Evolutionary conservation across 2,888 invertebrate genomes (phyloP), one percentile per base, ranked within the genome.

Genomic region (Petrolisthes manimaculis): DNA sequence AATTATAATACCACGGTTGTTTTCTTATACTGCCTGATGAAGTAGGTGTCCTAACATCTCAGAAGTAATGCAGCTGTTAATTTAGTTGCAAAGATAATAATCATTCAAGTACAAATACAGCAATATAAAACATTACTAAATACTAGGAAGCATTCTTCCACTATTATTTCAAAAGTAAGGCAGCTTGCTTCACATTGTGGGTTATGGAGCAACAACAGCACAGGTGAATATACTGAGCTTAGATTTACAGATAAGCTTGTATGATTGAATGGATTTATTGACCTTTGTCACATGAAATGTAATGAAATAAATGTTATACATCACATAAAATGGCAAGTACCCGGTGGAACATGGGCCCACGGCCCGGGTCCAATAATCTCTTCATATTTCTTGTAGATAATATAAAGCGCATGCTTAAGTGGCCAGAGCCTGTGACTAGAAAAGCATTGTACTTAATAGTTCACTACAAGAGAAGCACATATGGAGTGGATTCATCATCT

Each of bases 101-200:
- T 56, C 67, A 67, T 79, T 56, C 14, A 56, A 78, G 83, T 87
- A 87, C 79, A 83, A 83, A 87, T 69, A 87, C 83, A 77, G 87
- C 51, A 87, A 87, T 87, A 87, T 87, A 87, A 87, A 87, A 87
- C 78, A 87, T 86, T 77, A 78, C 87, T 83, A 75, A 71, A 53
- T 77, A 78, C 87, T 83, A 83, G 71, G 83, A 83, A 83, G 86
- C 75, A 87, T 83, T 79, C 86, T 83, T 88, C 84, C 83, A 83
- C 74, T 88, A 88, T 84, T 88, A 88, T 83, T 83, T 67, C 80
- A 86, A 88, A 88, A 88, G 84, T 88, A 88, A 88, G 87, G 87
- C 87, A 88, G 87, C 87, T 84, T 84, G 87, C 84, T 88, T 88
- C 80, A 88, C 87, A 88, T 80, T 79, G 78, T 79, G 37, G 74